Percentiles rank a stretch among this genome's conserved stretches.
Evolutionary conservation across 2,113 vertebrate genomes (phyloP).

Genomic region (Hemiprocne comata): DNA sequence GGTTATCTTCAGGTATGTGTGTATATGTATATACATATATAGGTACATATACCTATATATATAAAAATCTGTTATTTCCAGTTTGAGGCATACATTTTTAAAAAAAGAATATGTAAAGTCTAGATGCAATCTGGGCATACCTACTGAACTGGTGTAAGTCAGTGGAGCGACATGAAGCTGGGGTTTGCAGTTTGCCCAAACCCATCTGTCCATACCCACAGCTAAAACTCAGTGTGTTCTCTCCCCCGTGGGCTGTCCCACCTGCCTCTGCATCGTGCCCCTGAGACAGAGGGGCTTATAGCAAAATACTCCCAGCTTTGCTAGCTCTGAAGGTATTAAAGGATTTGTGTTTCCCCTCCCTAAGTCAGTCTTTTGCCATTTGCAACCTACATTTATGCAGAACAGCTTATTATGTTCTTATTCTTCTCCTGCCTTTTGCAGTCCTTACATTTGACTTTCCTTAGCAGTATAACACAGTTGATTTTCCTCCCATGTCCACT

Average conservation of each 20-base stretch:
- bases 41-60: not conserved
- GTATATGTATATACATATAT: accelerated
- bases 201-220: not conserved
- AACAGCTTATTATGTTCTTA: accelerated
- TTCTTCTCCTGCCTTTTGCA: not conserved
- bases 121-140: not conserved
- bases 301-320: not conserved
- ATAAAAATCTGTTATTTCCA: not conserved
- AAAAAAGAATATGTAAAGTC: too few relatives aligned
- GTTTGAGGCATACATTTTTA: not conserved
- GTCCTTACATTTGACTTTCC: not conserved
- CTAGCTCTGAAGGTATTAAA: not conserved
- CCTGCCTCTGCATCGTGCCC: accelerated
- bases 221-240: accelerated
- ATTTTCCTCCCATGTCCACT: not conserved
- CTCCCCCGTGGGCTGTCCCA: not conserved
- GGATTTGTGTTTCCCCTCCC: not conserved
- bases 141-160: not conserved
- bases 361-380: not conserved
- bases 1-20: not conserved
- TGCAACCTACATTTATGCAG: not conserved
- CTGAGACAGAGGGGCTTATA: not conserved
- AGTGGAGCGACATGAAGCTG: accelerated
- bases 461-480: not conserved
- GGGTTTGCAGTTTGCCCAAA: not conserved